Evolutionary conservation across 2,113 vertebrate species (phyloP).

Genomic region (Amphiprion ocellaris): DNA sequence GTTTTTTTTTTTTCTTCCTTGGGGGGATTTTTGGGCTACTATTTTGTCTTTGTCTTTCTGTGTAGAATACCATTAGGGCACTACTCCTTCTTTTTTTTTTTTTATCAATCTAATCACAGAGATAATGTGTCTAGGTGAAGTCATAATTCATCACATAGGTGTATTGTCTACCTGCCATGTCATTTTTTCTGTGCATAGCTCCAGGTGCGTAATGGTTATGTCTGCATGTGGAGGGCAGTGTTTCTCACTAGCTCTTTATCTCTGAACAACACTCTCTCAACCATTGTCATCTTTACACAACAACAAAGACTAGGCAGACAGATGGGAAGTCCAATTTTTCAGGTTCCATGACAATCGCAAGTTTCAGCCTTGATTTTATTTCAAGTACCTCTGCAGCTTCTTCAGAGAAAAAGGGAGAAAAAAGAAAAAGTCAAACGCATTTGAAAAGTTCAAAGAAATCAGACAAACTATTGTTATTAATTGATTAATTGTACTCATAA

Average conservation of each 20-base stretch:
- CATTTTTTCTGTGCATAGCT: background rate
- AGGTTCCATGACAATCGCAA: background rate
- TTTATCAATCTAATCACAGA: constrained; percentile 9
- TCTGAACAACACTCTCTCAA: background rate
- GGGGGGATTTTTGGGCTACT: background rate
- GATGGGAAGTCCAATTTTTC: constrained; percentile 20
- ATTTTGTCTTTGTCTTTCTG: background rate
- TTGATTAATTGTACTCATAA: too few relatives aligned
- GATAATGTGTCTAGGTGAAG: background rate
- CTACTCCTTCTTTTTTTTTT: background rate
- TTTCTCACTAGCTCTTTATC: constrained; percentile 29
- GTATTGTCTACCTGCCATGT: constrained; percentile 29
- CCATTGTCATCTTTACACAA: background rate
- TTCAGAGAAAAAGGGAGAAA: background rate
- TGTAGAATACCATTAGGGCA: background rate
- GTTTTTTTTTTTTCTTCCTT: background rate
- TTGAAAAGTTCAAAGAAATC: too few relatives aligned
- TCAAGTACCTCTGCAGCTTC: background rate
- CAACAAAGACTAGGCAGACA: constrained; percentile 24
- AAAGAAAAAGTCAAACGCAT: too few relatives aligned
- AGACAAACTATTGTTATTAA: too few relatives aligned
- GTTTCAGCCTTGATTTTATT: background rate
- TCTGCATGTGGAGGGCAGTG: constrained; percentile 30
- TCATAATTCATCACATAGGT: constrained; percentile 16
- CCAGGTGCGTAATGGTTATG: constrained; percentile 52